phyloP scores from a whole-genome alignment of 2,797 vertebrate genomes.

The Mallotus villosus region DNA sequence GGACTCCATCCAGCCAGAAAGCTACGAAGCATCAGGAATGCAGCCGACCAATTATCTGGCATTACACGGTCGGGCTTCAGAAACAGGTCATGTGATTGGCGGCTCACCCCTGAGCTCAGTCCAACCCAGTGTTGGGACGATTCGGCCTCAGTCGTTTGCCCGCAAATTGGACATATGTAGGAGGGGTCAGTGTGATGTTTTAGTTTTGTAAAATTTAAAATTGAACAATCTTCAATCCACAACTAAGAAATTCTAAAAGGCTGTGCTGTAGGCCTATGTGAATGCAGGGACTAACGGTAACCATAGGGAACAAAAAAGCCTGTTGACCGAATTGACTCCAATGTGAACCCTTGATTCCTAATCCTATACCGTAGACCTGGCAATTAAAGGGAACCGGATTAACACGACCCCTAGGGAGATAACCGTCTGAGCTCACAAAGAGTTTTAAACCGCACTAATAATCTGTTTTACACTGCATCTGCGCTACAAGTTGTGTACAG shows the following conservation, averaged over 20 bases:
- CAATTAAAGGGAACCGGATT: conserved; percentile 5
- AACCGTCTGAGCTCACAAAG: neutral
- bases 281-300: too few relatives aligned
- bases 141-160: neutral
- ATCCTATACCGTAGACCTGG: conserved; percentile 2
- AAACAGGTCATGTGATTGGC: conserved; percentile 27
- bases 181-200: neutral
- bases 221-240: neutral
- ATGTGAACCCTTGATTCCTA: conserved; percentile 4
- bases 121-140: neutral
- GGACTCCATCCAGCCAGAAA: conserved; percentile 4
- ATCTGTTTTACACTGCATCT: too few relatives aligned
- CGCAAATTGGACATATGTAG: neutral
- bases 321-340: neutral
- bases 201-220: neutral
- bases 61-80: conserved; percentile 13
- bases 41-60: conserved; percentile 12
- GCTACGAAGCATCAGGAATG: conserved; percentile 3
- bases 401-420: neutral
- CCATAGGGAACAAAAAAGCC: neutral
- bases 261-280: neutral
- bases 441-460: neutral
- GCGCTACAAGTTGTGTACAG: neutral
- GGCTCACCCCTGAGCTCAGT: neutral
- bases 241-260: neutral